phyloP scores from a whole-genome alignment of 2,113 vertebrate species.

The Pachyramphus minor region DNA sequence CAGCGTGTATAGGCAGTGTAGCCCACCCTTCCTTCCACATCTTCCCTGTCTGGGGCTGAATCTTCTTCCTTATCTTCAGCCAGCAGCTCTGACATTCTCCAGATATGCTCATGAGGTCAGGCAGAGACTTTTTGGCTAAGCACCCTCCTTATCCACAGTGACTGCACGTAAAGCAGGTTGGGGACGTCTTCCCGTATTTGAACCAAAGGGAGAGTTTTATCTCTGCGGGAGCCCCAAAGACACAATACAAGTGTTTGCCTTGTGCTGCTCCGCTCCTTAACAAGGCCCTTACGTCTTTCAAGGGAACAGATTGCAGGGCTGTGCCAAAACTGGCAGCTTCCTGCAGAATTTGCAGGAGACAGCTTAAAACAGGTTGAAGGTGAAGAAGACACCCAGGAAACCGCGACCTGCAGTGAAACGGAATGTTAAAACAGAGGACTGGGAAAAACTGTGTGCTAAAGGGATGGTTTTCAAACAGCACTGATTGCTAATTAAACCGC shows the following conservation, averaged over 20 bases:
- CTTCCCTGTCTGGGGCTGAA: neutral
- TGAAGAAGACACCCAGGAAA: constrained; percentile 16
- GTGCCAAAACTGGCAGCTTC: constrained; percentile 68
- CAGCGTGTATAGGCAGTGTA: neutral
- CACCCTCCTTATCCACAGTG: neutral
- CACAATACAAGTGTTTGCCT: constrained; percentile 60
- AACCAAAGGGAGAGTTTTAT: constrained; percentile 61
- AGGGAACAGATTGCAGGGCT: constrained; percentile 56
- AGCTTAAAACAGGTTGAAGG: constrained; percentile 30
- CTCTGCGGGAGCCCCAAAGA: constrained; percentile 49
- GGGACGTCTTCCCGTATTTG: constrained; percentile 55
- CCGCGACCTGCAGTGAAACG: neutral
- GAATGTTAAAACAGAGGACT: neutral
- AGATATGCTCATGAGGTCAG: neutral
- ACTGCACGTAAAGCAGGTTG: neutral
- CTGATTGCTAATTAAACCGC: constrained; percentile 44
- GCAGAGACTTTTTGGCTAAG: neutral
- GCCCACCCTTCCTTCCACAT: constrained; percentile 44
- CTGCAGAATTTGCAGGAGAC: constrained; percentile 39
- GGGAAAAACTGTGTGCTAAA: neutral
- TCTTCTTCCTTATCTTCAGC: constrained; percentile 20
- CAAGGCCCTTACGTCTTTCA: constrained; percentile 62
- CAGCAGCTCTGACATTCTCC: constrained; percentile 28
- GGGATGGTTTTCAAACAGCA: neutral
- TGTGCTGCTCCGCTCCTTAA: constrained; percentile 28